Conservation (phyloP, 2,888 invertebrate species). For the Xanthia togata region DNA sequence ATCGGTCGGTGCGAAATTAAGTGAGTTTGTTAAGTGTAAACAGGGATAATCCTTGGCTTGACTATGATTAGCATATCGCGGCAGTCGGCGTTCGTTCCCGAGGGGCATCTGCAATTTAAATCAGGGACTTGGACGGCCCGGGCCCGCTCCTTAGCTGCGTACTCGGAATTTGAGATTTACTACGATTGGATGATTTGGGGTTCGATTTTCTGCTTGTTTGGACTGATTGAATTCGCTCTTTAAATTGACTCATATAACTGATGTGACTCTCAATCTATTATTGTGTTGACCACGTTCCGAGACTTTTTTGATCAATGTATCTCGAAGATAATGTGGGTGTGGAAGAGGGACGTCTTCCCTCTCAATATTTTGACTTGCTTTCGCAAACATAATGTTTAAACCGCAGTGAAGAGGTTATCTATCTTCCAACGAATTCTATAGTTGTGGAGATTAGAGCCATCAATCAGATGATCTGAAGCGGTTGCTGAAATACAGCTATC, state of each 20-base stretch:
- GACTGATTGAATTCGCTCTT: constrained; percentile 87
- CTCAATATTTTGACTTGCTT: constrained; percentile 56
- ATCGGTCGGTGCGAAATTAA: constrained; percentile 89
- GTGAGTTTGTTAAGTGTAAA: constrained; percentile 91
- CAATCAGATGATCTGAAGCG: constrained; percentile 81
- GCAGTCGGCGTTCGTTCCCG: constrained; percentile 87
- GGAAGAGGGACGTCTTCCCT: constrained; percentile 7
- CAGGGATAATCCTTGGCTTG: constrained; percentile 90
- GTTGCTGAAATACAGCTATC: constrained; percentile 76
- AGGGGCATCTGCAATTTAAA: constrained; percentile 90
- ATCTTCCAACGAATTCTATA: constrained; percentile 79
- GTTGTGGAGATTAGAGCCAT: constrained; percentile 83
- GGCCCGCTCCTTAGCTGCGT: constrained; percentile 87
- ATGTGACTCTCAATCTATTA: constrained; percentile 66
- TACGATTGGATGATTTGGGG: constrained; percentile 89
- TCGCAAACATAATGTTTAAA: constrained; percentile 67
- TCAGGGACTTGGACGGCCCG: constrained; percentile 88
- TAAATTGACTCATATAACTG: constrained; percentile 81
- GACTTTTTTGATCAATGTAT: constrained; percentile 34
- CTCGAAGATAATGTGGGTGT: constrained; percentile 9
- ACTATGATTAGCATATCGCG: constrained; percentile 90
- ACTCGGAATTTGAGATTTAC: constrained; percentile 89
- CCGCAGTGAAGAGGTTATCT: constrained; percentile 72
- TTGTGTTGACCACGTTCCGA: constrained; percentile 44
- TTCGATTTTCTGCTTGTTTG: constrained; percentile 90